A percentile compares a stretch with the other conserved stretches of the same genome.
Conservation (phyloP, 35 echinoderm and acorn worm genomes). For the Lytechinus variegatus region DNA sequence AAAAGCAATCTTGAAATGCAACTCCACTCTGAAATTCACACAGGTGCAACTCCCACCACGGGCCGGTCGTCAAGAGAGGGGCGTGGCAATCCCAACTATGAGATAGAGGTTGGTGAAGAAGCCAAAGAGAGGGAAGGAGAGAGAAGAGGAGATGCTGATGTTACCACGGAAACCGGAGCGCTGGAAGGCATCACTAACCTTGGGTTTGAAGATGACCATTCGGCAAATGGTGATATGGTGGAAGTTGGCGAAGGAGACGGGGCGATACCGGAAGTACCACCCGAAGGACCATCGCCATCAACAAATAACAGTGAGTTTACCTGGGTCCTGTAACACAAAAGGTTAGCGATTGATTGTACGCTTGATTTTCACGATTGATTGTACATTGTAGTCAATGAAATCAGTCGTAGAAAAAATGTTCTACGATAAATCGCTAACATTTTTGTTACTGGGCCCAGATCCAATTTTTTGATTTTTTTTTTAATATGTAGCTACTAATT, state of each 20-base stretch:
- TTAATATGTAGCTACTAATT: too few species aligned
- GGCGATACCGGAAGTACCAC: neutral
- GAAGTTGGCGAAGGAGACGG: neutral
- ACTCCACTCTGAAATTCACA: neutral
- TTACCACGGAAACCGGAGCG: neutral
- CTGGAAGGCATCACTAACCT: constrained; percentile 48
- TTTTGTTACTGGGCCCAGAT: too few species aligned
- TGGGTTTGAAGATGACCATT: constrained; percentile 44
- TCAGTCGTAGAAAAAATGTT: too few species aligned
- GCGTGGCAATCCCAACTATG: neutral
- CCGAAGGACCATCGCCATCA: neutral
- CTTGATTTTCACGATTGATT: too few species aligned
- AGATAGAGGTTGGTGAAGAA: neutral
- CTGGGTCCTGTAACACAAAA: too few species aligned
- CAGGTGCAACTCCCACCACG: constrained; percentile 20
- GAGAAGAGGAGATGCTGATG: neutral
- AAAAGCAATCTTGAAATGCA: neutral
- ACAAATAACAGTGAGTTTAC: constrained; percentile 31
- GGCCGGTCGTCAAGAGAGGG: neutral
- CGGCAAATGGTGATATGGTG: neutral
- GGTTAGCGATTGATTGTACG: too few species aligned
- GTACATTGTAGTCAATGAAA: too few species aligned
- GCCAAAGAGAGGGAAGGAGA: neutral
- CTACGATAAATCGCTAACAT: too few species aligned
- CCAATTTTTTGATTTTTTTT: too few species aligned